Evolutionary conservation across 35 echinoderm and acorn worm species (phyloP).

Genomic region (Strongylocentrotus purpuratus): DNA sequence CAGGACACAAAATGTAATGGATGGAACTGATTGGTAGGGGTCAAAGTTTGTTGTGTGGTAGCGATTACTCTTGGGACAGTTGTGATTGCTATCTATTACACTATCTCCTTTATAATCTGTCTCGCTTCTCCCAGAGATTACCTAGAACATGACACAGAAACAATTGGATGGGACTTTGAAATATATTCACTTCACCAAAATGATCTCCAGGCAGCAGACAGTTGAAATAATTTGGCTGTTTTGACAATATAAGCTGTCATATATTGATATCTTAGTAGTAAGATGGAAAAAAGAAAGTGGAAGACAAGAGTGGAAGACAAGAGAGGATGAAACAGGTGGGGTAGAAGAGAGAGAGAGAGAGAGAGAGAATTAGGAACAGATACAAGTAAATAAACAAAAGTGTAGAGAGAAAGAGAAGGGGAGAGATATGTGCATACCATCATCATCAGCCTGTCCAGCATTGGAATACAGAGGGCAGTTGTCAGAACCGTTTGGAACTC

Average conservation of each 20-base stretch:
- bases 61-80: neutral
- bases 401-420: no score
- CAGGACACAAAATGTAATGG: neutral
- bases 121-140: neutral
- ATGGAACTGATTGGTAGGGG: no score
- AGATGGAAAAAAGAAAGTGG: neutral
- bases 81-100: neutral
- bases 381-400: no score
- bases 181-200: no score
- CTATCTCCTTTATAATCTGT: neutral
- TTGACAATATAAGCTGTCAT: no score
- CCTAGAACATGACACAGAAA: neutral
- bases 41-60: neutral
- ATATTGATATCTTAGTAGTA: neutral
- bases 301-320: no score
- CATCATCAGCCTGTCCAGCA: slow-evolving; percentile 67
- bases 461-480: slow-evolving; percentile 87
- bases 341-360: no score
- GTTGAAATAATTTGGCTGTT: no score
- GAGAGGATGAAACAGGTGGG: neutral
- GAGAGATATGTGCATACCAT: slow-evolving; percentile 59
- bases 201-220: no score
- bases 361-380: no score
- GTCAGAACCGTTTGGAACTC: slow-evolving; percentile 67
- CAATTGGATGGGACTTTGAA: no score